phyloP scores from a whole-genome alignment of 2,888 invertebrate species.

The Lithophane leautieri region DNA sequence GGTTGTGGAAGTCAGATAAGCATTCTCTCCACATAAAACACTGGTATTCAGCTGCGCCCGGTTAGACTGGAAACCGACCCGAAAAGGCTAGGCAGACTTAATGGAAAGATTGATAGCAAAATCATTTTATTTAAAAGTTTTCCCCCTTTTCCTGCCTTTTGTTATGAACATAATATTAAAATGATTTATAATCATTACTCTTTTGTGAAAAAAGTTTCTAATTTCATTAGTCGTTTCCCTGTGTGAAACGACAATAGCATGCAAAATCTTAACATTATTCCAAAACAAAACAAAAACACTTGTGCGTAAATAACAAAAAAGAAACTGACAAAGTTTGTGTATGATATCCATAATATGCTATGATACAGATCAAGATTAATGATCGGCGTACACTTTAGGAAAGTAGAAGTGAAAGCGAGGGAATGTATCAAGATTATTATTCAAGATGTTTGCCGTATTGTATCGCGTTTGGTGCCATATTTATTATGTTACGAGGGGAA shows the following conservation, averaged over 20 bases:
- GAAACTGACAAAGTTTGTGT: conserved; percentile 44
- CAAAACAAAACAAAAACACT: conserved; percentile 13
- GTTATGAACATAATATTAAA: neutral
- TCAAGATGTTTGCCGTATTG: conserved; percentile 45
- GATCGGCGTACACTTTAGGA: conserved; percentile 64
- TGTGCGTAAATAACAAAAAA: conserved; percentile 32
- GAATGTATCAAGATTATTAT: conserved; percentile 60
- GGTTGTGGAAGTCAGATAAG: too few relatives aligned
- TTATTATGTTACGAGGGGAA: conserved; percentile 9
- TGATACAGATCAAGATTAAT: conserved; percentile 72
- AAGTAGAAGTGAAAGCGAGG: conserved; percentile 54
- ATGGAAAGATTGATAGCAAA: too few relatives aligned
- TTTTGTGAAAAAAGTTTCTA: conserved; percentile 1
- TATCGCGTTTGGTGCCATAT: conserved; percentile 36
- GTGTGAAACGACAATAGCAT: conserved; percentile 5
- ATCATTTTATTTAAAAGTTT: neutral
- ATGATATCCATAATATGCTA: conserved; percentile 56
- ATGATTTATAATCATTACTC: neutral
- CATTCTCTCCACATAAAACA: too few relatives aligned
- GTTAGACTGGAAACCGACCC: too few relatives aligned
- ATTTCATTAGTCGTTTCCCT: conserved; percentile 20
- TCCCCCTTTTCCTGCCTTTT: neutral
- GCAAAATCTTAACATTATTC: conserved; percentile 12
- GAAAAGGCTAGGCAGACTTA: too few relatives aligned
- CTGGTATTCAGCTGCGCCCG: too few relatives aligned